Evolutionary conservation across 2,888 invertebrate species (phyloP).

Genomic region (Polydrusus pterygomalis): DNA sequence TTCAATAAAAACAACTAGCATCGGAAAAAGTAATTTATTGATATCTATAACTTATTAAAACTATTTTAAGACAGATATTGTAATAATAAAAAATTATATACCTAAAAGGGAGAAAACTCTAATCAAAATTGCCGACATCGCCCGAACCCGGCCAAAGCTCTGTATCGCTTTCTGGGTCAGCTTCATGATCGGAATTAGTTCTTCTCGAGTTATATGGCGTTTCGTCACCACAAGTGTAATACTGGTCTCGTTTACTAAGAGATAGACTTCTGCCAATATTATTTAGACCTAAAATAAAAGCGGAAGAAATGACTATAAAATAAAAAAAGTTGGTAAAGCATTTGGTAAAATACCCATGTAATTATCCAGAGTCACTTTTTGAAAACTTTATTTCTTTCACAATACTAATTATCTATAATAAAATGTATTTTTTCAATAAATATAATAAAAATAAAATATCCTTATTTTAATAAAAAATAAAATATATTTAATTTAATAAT

Average conservation of each 20-base stretch:
- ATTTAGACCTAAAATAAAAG: conserved; percentile 70
- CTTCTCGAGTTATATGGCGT: conserved; percentile 70
- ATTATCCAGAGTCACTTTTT: no score
- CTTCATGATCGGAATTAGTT: conserved; percentile 70
- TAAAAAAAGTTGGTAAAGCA: no score
- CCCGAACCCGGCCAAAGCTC: conserved; percentile 67
- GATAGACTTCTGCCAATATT: conserved; percentile 73
- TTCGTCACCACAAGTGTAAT: conserved; percentile 73
- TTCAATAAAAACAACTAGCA: neutral
- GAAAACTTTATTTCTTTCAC: no score
- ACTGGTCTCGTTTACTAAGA: conserved; percentile 73
- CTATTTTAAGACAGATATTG: neutral
- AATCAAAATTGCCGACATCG: conserved; percentile 44
- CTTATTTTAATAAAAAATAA: no score
- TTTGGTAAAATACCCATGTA: neutral
- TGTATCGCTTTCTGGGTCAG: conserved; percentile 68
- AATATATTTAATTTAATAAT: no score
- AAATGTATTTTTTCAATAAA: no score
- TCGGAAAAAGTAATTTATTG: neutral
- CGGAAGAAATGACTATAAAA: neutral
- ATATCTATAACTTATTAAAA: neutral
- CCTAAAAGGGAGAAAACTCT: neutral
- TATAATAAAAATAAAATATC: no score
- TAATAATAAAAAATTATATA: neutral
- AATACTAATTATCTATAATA: no score